Evolutionary conservation across 2,888 invertebrate species (phyloP).

Genomic region (Bimastos eiseni): DNA sequence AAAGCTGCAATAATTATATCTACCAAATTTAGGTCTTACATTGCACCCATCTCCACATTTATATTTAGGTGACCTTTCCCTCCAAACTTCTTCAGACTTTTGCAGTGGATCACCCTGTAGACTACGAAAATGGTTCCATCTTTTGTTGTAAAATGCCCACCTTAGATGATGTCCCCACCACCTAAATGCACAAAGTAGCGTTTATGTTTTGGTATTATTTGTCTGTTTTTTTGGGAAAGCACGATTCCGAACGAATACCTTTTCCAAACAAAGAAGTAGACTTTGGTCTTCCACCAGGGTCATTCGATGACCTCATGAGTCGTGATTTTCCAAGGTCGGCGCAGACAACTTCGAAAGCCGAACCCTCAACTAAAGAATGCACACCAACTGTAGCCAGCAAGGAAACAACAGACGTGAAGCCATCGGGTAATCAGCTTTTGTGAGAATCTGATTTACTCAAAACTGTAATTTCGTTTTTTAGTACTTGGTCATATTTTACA

Average conservation of each 20-base stretch:
- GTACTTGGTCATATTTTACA: too few species aligned
- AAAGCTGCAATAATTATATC: background rate
- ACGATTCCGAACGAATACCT: slow-evolving; percentile 19
- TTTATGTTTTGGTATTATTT: background rate
- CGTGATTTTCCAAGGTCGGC: background rate
- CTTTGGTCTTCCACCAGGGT: background rate
- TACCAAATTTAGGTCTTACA: background rate
- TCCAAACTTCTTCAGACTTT: background rate
- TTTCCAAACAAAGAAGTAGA: slow-evolving; percentile 17
- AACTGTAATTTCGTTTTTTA: background rate
- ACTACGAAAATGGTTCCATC: background rate
- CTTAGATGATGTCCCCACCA: background rate
- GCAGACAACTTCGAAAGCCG: slow-evolving; percentile 7
- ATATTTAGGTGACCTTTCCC: background rate
- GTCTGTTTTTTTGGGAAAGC: slow-evolving; percentile 7
- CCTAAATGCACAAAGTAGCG: background rate
- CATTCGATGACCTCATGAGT: slow-evolving; percentile 18
- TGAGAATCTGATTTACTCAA: background rate
- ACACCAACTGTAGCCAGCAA: background rate
- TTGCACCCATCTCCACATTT: background rate
- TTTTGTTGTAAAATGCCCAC: background rate
- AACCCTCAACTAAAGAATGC: background rate
- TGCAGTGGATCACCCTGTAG: background rate
- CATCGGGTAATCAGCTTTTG: background rate
- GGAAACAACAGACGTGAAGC: background rate